These are phyloP conservation scores for Agrypnia vestita DNA, from an alignment of 1,140 invertebrate genomes.

Conservation along the genomic window DNA sequence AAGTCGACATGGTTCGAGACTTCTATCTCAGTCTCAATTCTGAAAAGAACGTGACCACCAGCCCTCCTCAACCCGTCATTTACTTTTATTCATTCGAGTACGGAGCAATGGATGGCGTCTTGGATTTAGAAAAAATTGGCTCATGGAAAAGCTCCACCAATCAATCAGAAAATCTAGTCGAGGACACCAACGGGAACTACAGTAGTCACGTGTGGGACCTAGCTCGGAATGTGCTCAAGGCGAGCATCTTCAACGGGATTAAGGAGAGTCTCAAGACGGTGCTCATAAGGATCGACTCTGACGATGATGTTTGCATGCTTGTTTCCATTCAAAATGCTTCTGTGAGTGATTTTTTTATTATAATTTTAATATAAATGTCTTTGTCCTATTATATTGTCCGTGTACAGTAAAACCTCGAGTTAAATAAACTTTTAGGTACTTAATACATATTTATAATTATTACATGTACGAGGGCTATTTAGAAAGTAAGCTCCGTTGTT, in stretches of 20 bases:
- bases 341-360: constrained; percentile 69
- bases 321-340: constrained; percentile 84
- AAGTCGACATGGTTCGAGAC: constrained; percentile 72
- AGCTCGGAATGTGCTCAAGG: constrained; percentile 58
- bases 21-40: constrained; percentile 74
- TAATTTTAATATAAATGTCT: no score
- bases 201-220: constrained; percentile 51
- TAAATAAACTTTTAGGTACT: no score
- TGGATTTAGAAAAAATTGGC: constrained; percentile 28
- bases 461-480: no score
- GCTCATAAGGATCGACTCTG: constrained; percentile 78
- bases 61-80: constrained; percentile 71
- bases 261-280: constrained; percentile 73
- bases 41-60: constrained; percentile 66
- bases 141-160: not conserved
- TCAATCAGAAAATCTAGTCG: not conserved
- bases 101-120: constrained; percentile 47
- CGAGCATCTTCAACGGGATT: constrained; percentile 60
- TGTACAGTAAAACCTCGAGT: no score
- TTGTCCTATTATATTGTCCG: no score
- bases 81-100: constrained; percentile 70
- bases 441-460: no score
- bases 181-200: not conserved
- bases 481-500: no score
- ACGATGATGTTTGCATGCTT: constrained; percentile 79